A percentile compares a stretch with the other conserved stretches of the same genome.
Conservation (phyloP, 2,888 invertebrate species). For the Adelphocoris suturalis region DNA sequence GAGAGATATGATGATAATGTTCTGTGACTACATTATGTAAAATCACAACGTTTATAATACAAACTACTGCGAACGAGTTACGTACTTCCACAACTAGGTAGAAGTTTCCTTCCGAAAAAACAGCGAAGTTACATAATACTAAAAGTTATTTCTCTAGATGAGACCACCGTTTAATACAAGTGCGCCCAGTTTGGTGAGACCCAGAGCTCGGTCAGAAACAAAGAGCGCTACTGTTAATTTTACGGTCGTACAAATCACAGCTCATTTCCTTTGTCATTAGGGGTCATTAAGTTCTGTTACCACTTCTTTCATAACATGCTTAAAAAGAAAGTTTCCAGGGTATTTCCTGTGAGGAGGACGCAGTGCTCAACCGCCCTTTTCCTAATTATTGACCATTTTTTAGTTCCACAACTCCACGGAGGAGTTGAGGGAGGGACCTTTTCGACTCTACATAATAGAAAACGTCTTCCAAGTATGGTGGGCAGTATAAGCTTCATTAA, state of each 20-base stretch:
- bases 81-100: too few species aligned
- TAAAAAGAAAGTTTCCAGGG: not conserved
- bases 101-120: not conserved
- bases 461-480: too few species aligned
- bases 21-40: too few species aligned
- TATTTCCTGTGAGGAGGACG: not conserved
- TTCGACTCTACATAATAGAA: too few species aligned
- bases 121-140: not conserved
- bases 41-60: too few species aligned
- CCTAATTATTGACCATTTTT: too few species aligned
- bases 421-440: too few species aligned
- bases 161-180: not conserved
- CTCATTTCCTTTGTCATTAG: constrained; percentile 55
- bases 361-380: too few species aligned
- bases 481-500: too few species aligned
- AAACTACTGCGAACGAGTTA: too few species aligned
- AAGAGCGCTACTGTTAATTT: constrained; percentile 37
- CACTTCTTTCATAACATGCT: constrained; percentile 46
- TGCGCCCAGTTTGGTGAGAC: not conserved
- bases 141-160: not conserved
- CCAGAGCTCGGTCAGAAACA: not conserved
- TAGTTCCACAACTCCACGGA: too few species aligned
- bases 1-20: too few species aligned
- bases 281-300: constrained; percentile 31
- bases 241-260: constrained; percentile 43